Evolutionary conservation across 2,113 vertebrate species (phyloP), one percentile per base, ranked within the genome.

Genomic region (Catharus minimus): DNA sequence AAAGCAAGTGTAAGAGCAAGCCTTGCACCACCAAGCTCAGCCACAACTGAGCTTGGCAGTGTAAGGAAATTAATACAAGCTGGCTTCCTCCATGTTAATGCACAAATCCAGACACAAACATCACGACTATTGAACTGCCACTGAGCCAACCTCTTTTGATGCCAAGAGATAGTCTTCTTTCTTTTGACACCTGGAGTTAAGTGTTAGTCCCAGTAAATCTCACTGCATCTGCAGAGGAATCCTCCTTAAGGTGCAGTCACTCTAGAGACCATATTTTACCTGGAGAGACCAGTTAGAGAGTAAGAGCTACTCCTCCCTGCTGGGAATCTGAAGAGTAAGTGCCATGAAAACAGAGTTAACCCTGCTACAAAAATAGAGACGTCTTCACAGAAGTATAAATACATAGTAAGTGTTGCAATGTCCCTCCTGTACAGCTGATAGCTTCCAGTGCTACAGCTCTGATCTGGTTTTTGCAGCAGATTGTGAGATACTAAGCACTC

Each of bases 71-170:
- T 1, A 28, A 20, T 2, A 52, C 15, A 7, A 81, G n/a, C 21
- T 66, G 33, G 30, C n/a, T 55, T 82, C 30, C 38, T 69, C 71
- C 52, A n/a, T 4, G 1, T 22, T 39, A 82, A 65, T 2, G 3
- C 18, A 33, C 3, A 4, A 16, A 74, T 21, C 22, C 73, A 83
- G 56, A 41, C 15, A 69, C 44, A 33, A 71, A 71, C 22, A 72
- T 5, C 0, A 0, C 0, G 0, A 23, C 20, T 52, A 43, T 4
- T 21, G 13, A 67, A 41, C 9, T 21, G 36, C 43, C 21, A 46
- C 36, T 39, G 11, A 22, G 11, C 13, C 41, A n/a, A n/a, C 43
- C 13, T 33, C 55, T 75, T 62, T 13, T 15, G 71, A 50, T 0
- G 2, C 10, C 56, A 90, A 1, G 2, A 92, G 53, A 74, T 0